A percentile compares a stretch with the other conserved stretches of the same genome.
These are phyloP conservation scores for Cotesia typhae DNA, from an alignment of 1,140 invertebrate genomes.

Conservation along the genomic window DNA sequence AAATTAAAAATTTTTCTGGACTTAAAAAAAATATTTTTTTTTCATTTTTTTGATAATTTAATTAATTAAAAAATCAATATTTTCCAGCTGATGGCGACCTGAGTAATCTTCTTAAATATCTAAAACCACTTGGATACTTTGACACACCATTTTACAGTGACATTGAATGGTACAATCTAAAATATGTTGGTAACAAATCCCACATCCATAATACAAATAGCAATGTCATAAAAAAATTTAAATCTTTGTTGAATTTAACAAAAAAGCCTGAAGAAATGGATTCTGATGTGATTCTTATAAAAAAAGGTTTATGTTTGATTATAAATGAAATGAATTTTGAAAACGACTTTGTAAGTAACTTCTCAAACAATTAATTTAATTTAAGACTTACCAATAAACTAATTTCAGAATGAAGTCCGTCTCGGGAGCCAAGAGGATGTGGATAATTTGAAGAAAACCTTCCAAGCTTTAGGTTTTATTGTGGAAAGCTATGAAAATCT, in stretches of 20 bases:
- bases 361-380: not conserved
- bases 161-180: not conserved
- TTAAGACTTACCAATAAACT: not conserved
- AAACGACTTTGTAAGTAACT: not conserved
- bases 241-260: not conserved
- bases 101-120: not conserved
- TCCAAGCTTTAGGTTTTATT: constrained; percentile 3
- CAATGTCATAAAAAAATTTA: not conserved
- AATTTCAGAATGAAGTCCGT: constrained; percentile 11
- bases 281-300: not conserved
- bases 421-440: constrained; percentile 11
- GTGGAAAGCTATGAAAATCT: not conserved
- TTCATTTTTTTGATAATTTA: too few species aligned
- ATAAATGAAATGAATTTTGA: constrained; percentile 19
- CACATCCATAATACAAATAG: not conserved
- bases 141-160: not conserved
- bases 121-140: constrained; percentile 4
- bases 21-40: too few species aligned
- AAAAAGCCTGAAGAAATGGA: not conserved
- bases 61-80: not conserved
- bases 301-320: constrained; percentile 20
- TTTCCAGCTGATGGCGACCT: constrained; percentile 1
- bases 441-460: not conserved
- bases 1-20: too few species aligned
- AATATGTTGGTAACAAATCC: not conserved